Evolutionary conservation across 2,888 invertebrate species (phyloP).

Genomic region (Apamea monoglypha): DNA sequence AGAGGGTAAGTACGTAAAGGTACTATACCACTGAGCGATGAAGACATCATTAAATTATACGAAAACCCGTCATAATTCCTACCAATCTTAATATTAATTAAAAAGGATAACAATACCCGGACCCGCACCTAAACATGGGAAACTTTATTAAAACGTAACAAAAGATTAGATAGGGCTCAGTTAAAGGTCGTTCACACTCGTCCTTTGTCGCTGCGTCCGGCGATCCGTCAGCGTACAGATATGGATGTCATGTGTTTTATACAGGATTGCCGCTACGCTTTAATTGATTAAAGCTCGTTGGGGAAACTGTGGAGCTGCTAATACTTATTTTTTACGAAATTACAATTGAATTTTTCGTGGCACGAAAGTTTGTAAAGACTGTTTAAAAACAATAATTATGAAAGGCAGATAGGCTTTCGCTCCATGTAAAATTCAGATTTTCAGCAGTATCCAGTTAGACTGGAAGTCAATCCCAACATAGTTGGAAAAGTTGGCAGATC

Average conservation of each 20-base stretch:
- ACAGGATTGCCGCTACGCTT: slow-evolving; percentile 70
- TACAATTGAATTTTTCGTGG: neutral
- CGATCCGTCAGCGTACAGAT: slow-evolving; percentile 79
- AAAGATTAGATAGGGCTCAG: slow-evolving; percentile 63
- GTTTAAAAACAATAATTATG: too few relatives aligned
- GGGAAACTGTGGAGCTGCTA: slow-evolving; percentile 65
- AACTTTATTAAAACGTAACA: slow-evolving; percentile 64
- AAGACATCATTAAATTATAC: neutral
- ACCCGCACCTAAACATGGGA: slow-evolving; percentile 34
- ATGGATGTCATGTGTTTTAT: slow-evolving; percentile 75
- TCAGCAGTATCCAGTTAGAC: too few relatives aligned
- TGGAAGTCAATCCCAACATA: too few relatives aligned
- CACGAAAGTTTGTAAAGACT: neutral
- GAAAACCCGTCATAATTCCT: neutral
- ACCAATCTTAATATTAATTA: slow-evolving; percentile 32
- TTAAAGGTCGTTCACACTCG: slow-evolving; percentile 67
- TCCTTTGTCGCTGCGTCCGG: slow-evolving; percentile 68
- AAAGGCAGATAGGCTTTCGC: too few relatives aligned
- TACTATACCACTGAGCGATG: neutral
- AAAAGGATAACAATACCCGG: slow-evolving; percentile 34
- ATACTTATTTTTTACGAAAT: neutral
- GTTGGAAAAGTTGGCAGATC: too few relatives aligned
- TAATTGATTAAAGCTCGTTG: slow-evolving; percentile 75
- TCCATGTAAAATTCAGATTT: too few relatives aligned
- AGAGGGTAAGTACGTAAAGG: neutral